Percentiles rank a stretch among this genome's conserved stretches.
These are phyloP conservation scores for Oscheius sp. DNA, from an alignment of 2,888 invertebrate genomes.

Conservation along the genomic window DNA sequence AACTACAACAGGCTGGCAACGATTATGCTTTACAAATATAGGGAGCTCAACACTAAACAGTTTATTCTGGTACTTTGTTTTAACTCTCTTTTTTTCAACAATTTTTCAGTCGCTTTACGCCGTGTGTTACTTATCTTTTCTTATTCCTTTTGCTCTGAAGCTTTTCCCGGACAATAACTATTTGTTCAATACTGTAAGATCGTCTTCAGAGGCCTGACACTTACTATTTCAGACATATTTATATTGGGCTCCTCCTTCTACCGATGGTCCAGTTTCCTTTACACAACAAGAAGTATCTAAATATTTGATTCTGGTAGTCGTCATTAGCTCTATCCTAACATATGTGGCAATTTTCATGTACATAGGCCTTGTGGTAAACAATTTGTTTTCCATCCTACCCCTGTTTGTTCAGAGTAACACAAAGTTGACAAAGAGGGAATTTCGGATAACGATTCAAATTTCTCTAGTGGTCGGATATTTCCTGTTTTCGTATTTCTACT, in stretches of 20 bases:
- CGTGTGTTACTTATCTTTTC: slow-evolving; percentile 24
- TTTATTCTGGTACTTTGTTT: not conserved
- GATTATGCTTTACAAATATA: slow-evolving; percentile 9
- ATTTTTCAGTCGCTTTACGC: slow-evolving; percentile 3
- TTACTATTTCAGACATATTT: not conserved
- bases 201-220: no score
- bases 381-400: not conserved
- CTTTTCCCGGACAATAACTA: slow-evolving; percentile 32
- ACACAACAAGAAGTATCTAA: not conserved
- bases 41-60: not conserved
- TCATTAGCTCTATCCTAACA: slow-evolving; percentile 15
- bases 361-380: slow-evolving; percentile 18
- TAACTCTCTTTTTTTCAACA: not conserved
- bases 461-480: slow-evolving; percentile 24
- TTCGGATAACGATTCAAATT: slow-evolving; percentile 32
- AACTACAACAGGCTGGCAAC: slow-evolving; percentile 26
- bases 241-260: slow-evolving; percentile 20
- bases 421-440: slow-evolving; percentile 25
- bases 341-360: slow-evolving; percentile 28
- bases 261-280: slow-evolving; percentile 2
- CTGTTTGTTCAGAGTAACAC: slow-evolving; percentile 18
- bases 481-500: slow-evolving; percentile 30
- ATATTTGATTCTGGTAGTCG: slow-evolving; percentile 20
- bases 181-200: slow-evolving; percentile 14
- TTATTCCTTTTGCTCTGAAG: slow-evolving; percentile 23